These are phyloP conservation scores for Mactromeris polynyma DNA, from an alignment of 2,888 invertebrate genomes.

Conservation along the genomic window DNA sequence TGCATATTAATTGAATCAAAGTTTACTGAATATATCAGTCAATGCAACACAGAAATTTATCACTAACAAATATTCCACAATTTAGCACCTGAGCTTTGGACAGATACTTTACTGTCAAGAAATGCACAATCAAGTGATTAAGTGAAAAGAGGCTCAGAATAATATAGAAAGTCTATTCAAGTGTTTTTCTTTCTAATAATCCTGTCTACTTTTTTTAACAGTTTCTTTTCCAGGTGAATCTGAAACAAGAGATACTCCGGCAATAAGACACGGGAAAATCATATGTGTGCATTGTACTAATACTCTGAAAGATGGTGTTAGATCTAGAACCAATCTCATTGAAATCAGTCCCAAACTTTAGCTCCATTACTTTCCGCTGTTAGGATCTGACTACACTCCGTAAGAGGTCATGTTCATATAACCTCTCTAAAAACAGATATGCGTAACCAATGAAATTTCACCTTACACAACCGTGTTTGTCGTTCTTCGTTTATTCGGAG, in stretches of 20 bases:
- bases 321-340: no score
- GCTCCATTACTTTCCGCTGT: no score
- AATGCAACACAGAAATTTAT: no score
- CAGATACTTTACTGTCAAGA: neutral
- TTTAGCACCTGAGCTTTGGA: neutral
- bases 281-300: neutral
- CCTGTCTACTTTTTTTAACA: slow-evolving; percentile 16
- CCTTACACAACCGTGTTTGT: no score
- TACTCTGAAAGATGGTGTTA: neutral
- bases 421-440: no score
- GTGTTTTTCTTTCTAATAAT: neutral
- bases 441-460: no score
- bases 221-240: neutral
- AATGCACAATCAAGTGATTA: neutral
- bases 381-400: no score
- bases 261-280: neutral
- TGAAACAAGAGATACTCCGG: neutral
- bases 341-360: no score
- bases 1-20: no score
- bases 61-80: neutral
- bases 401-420: no score
- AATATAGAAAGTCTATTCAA: neutral
- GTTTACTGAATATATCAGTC: no score
- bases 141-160: neutral
- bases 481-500: no score